Percentiles rank a stretch among this genome's conserved stretches.
Conservation (phyloP, 2,797 vertebrate species). For the Periparus ater region DNA sequence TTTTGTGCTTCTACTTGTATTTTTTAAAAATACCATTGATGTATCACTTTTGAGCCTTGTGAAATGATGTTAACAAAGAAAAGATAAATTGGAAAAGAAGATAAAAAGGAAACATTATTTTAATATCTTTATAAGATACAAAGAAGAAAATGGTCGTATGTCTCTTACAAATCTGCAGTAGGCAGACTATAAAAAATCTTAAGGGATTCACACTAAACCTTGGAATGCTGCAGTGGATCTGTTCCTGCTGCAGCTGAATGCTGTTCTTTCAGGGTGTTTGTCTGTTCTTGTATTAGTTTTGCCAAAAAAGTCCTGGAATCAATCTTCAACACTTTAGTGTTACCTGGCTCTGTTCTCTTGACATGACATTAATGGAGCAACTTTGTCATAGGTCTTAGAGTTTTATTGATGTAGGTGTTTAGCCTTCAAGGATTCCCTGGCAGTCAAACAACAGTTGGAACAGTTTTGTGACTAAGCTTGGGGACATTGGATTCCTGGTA, state of each 20-base stretch:
- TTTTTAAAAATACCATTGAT: background rate
- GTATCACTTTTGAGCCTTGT: background rate
- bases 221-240: background rate
- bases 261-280: background rate
- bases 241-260: background rate
- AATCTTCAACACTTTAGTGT: background rate
- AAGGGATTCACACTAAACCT: background rate
- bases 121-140: background rate
- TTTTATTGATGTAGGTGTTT: background rate
- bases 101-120: background rate
- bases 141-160: background rate
- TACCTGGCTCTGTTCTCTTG: background rate
- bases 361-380: background rate
- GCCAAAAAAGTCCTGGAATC: background rate
- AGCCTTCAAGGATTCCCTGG: background rate
- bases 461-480: background rate
- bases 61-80: background rate
- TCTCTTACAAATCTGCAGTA: background rate
- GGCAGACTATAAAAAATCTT: background rate
- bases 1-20: background rate
- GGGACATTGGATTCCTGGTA: background rate
- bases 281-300: background rate
- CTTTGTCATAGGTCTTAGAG: background rate
- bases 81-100: background rate
- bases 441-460: background rate